These are phyloP conservation scores for Xylophagus ater DNA, from an alignment of 2,888 invertebrate genomes.

Conservation along the genomic window DNA sequence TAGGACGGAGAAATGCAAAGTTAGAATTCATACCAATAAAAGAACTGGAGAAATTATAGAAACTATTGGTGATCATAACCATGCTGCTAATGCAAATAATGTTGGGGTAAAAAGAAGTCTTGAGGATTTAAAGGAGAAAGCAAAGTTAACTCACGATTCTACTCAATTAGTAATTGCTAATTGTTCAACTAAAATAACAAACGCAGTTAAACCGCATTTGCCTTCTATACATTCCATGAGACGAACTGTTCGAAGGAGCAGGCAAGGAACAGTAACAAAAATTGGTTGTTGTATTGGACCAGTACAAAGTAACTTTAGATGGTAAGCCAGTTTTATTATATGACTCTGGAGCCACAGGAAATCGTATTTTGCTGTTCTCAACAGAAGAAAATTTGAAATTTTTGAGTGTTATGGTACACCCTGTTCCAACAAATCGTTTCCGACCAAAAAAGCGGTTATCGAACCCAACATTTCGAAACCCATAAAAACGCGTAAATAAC, in stretches of 20 bases:
- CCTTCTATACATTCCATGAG: neutral
- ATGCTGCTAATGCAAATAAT: too few relatives aligned
- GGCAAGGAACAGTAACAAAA: neutral
- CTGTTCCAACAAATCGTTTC: too few relatives aligned
- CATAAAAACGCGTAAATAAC: too few relatives aligned
- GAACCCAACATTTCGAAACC: too few relatives aligned
- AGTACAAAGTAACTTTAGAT: conserved; percentile 1
- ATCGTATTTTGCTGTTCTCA: conserved; percentile 4
- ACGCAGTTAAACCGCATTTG: neutral
- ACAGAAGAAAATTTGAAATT: conserved; percentile 3
- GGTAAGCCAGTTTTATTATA: conserved; percentile 1
- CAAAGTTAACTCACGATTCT: neutral
- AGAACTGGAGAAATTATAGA: too few relatives aligned
- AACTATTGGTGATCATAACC: too few relatives aligned
- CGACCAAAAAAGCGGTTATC: too few relatives aligned
- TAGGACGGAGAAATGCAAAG: too few relatives aligned
- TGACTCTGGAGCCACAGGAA: neutral
- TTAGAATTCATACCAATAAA: too few relatives aligned
- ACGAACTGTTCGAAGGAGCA: conserved; percentile 1
- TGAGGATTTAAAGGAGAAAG: neutral
- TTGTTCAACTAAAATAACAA: neutral
- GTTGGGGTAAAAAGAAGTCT: too few relatives aligned
- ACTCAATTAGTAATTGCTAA: neutral
- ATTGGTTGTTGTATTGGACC: neutral
- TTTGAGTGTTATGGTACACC: too few relatives aligned